Evolutionary conservation across 2,113 vertebrate species (phyloP).

Genomic region (Epinephelus fuscoguttatus): DNA sequence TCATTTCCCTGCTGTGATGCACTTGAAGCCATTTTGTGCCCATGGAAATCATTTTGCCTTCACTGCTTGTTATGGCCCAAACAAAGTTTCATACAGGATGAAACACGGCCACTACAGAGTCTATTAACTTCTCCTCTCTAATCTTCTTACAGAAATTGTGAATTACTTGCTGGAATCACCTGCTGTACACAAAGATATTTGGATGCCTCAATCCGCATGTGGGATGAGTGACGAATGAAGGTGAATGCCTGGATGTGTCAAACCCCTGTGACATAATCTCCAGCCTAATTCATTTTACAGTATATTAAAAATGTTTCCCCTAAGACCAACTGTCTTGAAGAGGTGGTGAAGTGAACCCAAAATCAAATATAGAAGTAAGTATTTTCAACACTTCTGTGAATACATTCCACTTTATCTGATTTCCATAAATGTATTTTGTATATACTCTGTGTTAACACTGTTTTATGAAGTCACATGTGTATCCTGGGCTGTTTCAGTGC

Average conservation of each 20-base stretch:
- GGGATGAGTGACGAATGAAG: neutral
- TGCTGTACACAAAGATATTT: neutral
- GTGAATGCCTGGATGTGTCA: neutral
- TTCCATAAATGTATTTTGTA: too few species aligned
- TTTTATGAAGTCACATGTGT: too few species aligned
- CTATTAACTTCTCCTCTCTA: neutral
- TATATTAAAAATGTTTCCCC: too few species aligned
- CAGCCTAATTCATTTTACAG: neutral
- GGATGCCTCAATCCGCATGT: neutral
- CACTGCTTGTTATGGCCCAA: neutral
- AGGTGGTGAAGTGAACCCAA: too few species aligned
- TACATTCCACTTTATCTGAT: too few species aligned
- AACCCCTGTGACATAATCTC: neutral
- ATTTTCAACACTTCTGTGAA: too few species aligned
- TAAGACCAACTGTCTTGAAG: too few species aligned
- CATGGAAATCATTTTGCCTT: neutral
- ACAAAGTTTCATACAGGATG: neutral
- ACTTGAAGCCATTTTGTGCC: neutral
- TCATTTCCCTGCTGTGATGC: neutral
- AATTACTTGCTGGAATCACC: constrained; percentile 3
- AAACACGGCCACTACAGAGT: neutral
- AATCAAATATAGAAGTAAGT: too few species aligned
- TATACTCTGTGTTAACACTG: too few species aligned
- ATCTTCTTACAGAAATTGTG: neutral
- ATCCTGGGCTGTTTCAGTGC: too few species aligned